phyloP scores from a whole-genome alignment of 2,797 vertebrate species.

The Miichthys miiuy region DNA sequence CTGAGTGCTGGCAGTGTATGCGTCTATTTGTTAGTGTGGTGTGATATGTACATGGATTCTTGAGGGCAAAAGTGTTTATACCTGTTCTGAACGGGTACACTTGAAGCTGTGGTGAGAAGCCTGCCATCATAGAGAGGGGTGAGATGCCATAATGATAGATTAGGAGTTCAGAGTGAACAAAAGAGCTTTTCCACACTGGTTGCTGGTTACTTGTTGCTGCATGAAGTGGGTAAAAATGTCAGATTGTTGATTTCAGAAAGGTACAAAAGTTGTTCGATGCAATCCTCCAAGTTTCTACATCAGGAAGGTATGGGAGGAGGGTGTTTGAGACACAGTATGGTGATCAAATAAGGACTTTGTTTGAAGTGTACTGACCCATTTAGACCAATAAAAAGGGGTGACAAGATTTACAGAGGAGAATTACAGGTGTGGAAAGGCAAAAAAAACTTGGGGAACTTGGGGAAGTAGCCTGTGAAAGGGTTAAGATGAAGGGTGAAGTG shows the following conservation, averaged over 20 bases:
- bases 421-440: slow-evolving; percentile 54
- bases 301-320: background rate
- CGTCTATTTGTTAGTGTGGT: slow-evolving; percentile 78
- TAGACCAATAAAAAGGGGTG: slow-evolving; percentile 26
- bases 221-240: background rate
- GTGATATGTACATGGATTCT: slow-evolving; percentile 83
- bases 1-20: slow-evolving; percentile 72
- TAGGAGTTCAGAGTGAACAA: background rate
- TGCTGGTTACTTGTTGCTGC: background rate
- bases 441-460: slow-evolving; percentile 32
- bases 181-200: background rate
- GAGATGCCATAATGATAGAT: too few relatives aligned
- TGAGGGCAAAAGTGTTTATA: slow-evolving; percentile 27
- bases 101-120: too few relatives aligned
- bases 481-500: slow-evolving; percentile 59
- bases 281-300: background rate
- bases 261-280: background rate
- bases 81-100: too few relatives aligned
- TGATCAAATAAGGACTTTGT: slow-evolving; percentile 15
- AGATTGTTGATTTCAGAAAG: background rate
- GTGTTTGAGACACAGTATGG: background rate
- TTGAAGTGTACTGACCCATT: slow-evolving; percentile 2
- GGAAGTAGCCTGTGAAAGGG: slow-evolving; percentile 51
- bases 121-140: too few relatives aligned
- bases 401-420: slow-evolving; percentile 42